Evolutionary conservation across 2,113 vertebrate species (phyloP).

Genomic region (Arvicanthis niloticus): DNA sequence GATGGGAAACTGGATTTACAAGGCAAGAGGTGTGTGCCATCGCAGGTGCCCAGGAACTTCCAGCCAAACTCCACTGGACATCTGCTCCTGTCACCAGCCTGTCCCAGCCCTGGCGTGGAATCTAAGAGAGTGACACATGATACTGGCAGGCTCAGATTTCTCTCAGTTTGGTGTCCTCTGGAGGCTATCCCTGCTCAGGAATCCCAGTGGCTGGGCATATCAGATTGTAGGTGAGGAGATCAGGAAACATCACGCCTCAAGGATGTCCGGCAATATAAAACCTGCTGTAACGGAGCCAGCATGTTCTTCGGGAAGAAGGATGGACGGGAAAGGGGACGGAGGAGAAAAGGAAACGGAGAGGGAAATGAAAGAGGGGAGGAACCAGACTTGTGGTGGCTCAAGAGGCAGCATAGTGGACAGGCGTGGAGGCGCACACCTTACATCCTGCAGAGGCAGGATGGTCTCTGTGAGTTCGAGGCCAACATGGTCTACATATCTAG

Average conservation of each 20-base stretch:
- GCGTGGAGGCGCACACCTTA: neutral
- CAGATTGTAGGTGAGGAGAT: neutral
- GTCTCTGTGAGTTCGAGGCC: neutral
- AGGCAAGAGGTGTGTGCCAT: neutral
- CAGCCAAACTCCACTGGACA: neutral
- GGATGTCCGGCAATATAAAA: neutral
- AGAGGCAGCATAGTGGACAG: neutral
- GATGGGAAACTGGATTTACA: neutral
- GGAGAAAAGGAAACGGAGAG: neutral
- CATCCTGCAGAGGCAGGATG: neutral
- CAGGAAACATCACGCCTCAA: neutral
- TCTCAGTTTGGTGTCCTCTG: slow-evolving; percentile 14
- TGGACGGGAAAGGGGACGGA: neutral
- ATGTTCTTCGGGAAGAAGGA: neutral
- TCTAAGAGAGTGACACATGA: slow-evolving; percentile 55
- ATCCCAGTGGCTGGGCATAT: neutral
- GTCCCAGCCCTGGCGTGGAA: slow-evolving; percentile 26
- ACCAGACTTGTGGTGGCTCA: neutral
- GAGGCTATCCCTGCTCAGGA: slow-evolving; percentile 43
- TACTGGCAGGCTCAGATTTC: slow-evolving; percentile 36
- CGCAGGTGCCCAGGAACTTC: neutral
- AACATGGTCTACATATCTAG: neutral
- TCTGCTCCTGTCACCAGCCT: slow-evolving; percentile 1
- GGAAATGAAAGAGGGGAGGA: neutral
- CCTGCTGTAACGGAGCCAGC: neutral